Conservation (phyloP, 2,888 invertebrate genomes). For the Alentia gelatinosa region DNA sequence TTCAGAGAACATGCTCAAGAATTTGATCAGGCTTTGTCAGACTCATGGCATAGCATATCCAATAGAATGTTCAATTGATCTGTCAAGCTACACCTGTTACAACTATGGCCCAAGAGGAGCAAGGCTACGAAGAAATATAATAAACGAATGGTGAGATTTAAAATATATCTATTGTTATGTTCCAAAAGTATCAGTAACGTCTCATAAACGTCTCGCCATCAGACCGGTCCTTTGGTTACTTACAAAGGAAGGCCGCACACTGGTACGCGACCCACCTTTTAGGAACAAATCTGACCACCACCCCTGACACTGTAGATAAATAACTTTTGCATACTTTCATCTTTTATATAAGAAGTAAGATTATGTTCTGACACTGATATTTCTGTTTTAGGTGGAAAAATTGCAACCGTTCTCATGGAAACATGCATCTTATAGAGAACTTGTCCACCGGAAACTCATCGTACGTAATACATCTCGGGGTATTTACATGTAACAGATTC, state of each 20-base stretch:
- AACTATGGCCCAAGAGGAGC: constrained; percentile 44
- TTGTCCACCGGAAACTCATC: not conserved
- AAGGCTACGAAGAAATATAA: not conserved
- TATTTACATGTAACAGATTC: not conserved
- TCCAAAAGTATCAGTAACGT: not conserved
- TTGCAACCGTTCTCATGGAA: not conserved
- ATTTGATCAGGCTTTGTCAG: not conserved
- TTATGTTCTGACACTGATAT: not conserved
- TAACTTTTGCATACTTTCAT: not conserved
- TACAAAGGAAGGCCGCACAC: too few species aligned
- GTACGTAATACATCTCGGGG: not conserved
- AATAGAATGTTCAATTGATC: not conserved
- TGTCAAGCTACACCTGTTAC: constrained; percentile 15
- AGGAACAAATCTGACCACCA: too few species aligned
- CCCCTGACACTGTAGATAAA: too few species aligned
- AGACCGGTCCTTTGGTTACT: not conserved
- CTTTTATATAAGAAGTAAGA: too few species aligned
- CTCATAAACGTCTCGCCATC: not conserved
- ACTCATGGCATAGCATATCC: constrained; percentile 12
- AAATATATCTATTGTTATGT: not conserved
- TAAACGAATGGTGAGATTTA: constrained; percentile 40
- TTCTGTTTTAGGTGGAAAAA: constrained; percentile 10
- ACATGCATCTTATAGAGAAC: constrained; percentile 22
- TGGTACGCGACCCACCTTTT: too few species aligned
- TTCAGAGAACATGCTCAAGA: constrained; percentile 5